Evolutionary conservation across 2,888 invertebrate genomes (phyloP), one percentile per base, ranked within the genome.

Genomic region (Thecocarcelia acutangulata): DNA sequence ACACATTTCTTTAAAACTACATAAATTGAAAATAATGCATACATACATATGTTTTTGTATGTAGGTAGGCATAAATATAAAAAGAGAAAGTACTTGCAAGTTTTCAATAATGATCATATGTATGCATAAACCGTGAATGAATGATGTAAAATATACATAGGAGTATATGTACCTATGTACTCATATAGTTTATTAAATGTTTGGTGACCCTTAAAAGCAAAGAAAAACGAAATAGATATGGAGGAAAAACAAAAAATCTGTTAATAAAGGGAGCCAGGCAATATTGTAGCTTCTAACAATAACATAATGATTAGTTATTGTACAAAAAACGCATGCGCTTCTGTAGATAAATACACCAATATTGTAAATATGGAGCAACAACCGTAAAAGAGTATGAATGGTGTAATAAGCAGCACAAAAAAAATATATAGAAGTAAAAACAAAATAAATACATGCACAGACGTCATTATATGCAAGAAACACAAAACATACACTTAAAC

Each of bases 281-380:
- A 63, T 15, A 44, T 2, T 8, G 9, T 50, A 21, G 15, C 54
- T 44, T 48, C 54, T 8, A 68, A 56, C 21, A 66, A 59, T 52
- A 72, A 48, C 28, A 70, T 42, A 52, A 17, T 56, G 50, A 15
- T 44, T 75, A 44, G n/a, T 44, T 75, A 44, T 52, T 52, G 44
- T 15, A 21, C 19, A 19, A 15, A 68, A 50, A 80, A 70, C 81
- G 81, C 81, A 81, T 81, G 77, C 81, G 81, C 61, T 69, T 19
- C 2, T 24, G 24, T 24, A 33, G 1, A 50, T 73, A 33, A 73
- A 33, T 28, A 44, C 12, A 52, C 0, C 3, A 6, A 37, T 44
- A 37, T 24, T 61, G 13, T 17, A 33, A 66, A 81, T 77, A 33
- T 81, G 37, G 81, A 81, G 72, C 81, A 81, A 81, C 73, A 81